Evolutionary conservation across 1,140 invertebrate species (phyloP).

Genomic region (Orius insidiosus): DNA sequence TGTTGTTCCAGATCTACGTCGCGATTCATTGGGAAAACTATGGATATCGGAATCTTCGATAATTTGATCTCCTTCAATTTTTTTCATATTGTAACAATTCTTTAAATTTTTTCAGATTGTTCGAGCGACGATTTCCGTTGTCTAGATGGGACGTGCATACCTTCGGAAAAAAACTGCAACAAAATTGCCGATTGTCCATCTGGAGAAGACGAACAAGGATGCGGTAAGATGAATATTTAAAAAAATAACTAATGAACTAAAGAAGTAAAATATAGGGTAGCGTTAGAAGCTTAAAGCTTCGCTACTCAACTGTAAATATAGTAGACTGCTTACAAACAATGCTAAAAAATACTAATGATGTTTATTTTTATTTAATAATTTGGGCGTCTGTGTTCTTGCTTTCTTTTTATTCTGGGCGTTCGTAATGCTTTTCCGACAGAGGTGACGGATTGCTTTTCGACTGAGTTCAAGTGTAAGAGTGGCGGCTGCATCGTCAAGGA

Average conservation of each 20-base stretch:
- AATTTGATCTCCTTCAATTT: too few relatives aligned
- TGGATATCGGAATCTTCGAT: too few relatives aligned
- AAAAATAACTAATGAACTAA: too few relatives aligned
- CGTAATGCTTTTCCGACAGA: background rate
- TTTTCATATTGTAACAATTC: too few relatives aligned
- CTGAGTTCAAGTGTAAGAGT: constrained; percentile 14
- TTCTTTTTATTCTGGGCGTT: constrained; percentile 1
- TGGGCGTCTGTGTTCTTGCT: background rate
- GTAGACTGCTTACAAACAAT: too few relatives aligned
- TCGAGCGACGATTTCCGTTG: constrained; percentile 19
- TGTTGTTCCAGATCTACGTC: too few relatives aligned
- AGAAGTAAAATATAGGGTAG: too few relatives aligned
- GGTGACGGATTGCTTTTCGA: background rate
- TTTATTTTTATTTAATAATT: too few relatives aligned
- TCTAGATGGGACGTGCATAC: constrained; percentile 25
- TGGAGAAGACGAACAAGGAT: constrained; percentile 23
- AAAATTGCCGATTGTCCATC: constrained; percentile 24
- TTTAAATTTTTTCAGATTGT: constrained; percentile 17
- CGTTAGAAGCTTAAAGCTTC: too few relatives aligned
- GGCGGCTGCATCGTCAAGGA: constrained; percentile 38
- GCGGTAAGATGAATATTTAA: constrained; percentile 3
- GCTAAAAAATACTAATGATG: too few relatives aligned
- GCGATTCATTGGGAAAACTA: too few relatives aligned
- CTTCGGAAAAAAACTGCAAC: constrained; percentile 23
- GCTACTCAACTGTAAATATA: too few relatives aligned